Conservation (phyloP, 2,113 vertebrate species). For the Caloenas nicobarica region DNA sequence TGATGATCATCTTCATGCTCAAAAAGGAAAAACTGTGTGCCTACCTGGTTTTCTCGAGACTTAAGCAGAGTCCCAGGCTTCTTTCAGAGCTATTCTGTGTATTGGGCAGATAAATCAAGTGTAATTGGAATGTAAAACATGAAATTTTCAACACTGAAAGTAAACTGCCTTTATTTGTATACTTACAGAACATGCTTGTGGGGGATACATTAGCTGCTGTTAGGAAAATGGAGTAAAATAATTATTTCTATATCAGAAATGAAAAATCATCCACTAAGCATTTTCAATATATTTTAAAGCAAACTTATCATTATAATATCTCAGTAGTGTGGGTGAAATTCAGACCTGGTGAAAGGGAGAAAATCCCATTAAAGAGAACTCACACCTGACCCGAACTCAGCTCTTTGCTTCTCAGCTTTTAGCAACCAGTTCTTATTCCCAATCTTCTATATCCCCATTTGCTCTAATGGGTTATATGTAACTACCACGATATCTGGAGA, state of each 20-base stretch:
- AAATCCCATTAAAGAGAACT: neutral
- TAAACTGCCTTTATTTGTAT: neutral
- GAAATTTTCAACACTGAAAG: neutral
- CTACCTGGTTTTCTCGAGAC: neutral
- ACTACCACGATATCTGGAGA: neutral
- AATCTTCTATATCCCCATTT: neutral
- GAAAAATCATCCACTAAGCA: slow-evolving; percentile 7
- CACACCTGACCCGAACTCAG: neutral
- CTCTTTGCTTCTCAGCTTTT: neutral
- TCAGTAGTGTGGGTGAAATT: neutral
- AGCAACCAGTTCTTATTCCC: neutral
- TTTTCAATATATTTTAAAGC: neutral
- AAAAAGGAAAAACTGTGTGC: neutral
- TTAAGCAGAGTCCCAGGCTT: neutral
- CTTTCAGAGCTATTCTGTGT: neutral
- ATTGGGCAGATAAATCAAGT: neutral
- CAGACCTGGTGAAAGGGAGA: neutral
- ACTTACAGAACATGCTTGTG: neutral
- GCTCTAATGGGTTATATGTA: neutral
- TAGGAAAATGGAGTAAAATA: neutral
- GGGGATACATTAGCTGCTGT: neutral
- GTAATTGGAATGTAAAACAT: neutral
- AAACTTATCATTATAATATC: neutral
- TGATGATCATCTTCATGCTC: neutral
- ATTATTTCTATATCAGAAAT: neutral